Evolutionary conservation across 2,888 invertebrate genomes (phyloP).

Genomic region (Eremobia ochroleuca): DNA sequence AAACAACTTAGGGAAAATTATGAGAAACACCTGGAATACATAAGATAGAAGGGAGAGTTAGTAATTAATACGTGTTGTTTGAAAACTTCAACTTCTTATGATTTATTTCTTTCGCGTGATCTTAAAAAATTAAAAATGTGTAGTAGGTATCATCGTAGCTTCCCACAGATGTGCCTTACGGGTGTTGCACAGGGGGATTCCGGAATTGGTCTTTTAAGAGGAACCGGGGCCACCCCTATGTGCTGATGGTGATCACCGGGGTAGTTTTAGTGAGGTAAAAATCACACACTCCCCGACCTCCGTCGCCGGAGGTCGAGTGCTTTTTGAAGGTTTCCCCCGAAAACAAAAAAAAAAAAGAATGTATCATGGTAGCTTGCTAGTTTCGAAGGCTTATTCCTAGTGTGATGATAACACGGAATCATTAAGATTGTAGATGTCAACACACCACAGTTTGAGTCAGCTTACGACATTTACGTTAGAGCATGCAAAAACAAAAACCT

Average conservation of each 20-base stretch:
- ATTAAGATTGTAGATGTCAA: neutral
- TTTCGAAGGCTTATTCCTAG: neutral
- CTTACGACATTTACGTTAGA: too few relatives aligned
- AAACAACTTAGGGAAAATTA: neutral
- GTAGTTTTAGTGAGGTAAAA: too few relatives aligned
- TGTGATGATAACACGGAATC: neutral
- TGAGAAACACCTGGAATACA: neutral
- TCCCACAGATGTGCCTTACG: too few relatives aligned
- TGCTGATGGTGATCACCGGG: too few relatives aligned
- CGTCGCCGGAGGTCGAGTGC: too few relatives aligned
- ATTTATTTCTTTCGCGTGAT: slow-evolving; percentile 13
- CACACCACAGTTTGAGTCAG: neutral
- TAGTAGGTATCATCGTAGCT: neutral
- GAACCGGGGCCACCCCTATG: too few relatives aligned
- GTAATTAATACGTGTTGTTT: slow-evolving; percentile 9
- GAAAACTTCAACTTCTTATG: slow-evolving; percentile 7
- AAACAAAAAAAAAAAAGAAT: too few relatives aligned
- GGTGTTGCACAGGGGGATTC: too few relatives aligned
- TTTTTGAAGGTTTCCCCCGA: too few relatives aligned
- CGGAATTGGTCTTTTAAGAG: too few relatives aligned
- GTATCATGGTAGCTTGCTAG: neutral
- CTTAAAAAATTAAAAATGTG: neutral
- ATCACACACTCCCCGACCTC: too few relatives aligned
- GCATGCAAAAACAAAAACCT: neutral
- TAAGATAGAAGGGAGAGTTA: neutral